Evolutionary conservation across 2,888 invertebrate genomes (phyloP), one percentile per base, ranked within the genome.

Genomic region (Nephrotoma guestfalica): DNA sequence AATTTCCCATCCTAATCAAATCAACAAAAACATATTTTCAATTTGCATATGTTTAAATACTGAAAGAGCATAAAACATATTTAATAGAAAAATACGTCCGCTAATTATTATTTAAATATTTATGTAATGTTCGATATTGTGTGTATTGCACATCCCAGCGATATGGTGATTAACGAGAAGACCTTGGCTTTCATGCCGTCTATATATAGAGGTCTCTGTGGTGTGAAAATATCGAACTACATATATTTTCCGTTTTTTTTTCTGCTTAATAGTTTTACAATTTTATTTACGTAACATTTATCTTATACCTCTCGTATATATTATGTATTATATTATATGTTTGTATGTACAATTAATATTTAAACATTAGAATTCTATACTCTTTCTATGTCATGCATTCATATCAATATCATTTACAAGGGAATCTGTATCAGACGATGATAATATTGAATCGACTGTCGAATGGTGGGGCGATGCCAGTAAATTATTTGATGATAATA

Each of bases 401-500:
- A 93, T 93, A 88, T 93, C 93, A 88, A 93, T 93, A 89, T 93
- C 92, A 87, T 89, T 90, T n/a, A 89, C 89, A 88, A 92, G 90
- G 88, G 92, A 93, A 89, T 93, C 93, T 84, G 93, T 92, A 88
- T 93, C 93, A 4, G 93, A 91, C 41, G 93, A 91, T 41, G 92
- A 91, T 83, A 93, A 88, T 91, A 93, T 93, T 42, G 93, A 92
- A 88, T 93, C 91, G 85, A 89, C 89, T 83, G 88, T 88, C 7
- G 90, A 89, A 83, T 88, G 88, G 87, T 89, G 89, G 41, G 87
- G 86, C 71, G 89, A 88, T 40, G 84, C 15, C 85, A 90, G 88
- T 87, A 90, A 88, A 87, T 89, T 89, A 86, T 89, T 88, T 86
- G 90, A 91, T 41, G 92, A 89, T 89, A 93, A 91, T 51, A 93